These are phyloP conservation scores for Melanaphis sacchari DNA, from an alignment of 1,140 invertebrate genomes.

Conservation along the genomic window DNA sequence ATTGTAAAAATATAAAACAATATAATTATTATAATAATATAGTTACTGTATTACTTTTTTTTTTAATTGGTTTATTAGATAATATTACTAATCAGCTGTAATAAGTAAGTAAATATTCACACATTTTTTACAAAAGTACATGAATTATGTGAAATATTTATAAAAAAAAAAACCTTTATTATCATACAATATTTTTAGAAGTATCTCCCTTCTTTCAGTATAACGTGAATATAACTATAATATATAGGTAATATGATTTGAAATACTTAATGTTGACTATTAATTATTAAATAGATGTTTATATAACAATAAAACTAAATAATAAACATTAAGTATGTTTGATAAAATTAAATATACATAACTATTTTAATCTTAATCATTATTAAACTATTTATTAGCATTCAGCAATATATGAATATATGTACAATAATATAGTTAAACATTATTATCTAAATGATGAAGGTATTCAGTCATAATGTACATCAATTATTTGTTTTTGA, in stretches of 20 bases:
- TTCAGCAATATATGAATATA: not conserved
- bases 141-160: not conserved
- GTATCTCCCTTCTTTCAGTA: not conserved
- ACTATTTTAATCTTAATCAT: not conserved
- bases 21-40: no score
- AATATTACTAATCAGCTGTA: not conserved
- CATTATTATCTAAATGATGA: not conserved
- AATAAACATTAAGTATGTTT: not conserved
- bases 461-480: not conserved
- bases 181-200: not conserved
- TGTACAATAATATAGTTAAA: not conserved
- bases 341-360: not conserved
- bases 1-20: no score
- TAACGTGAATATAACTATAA: not conserved
- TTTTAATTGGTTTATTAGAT: no score
- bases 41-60: no score
- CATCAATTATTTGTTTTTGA: not conserved
- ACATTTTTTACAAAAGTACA: not conserved
- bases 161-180: not conserved
- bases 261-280: not conserved
- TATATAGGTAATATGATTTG: not conserved
- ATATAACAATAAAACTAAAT: not conserved
- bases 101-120: not conserved
- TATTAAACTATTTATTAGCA: not conserved
- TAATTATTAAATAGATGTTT: not conserved